Conservation (phyloP, 2,888 invertebrate genomes). For the Sialis fuliginosa region DNA sequence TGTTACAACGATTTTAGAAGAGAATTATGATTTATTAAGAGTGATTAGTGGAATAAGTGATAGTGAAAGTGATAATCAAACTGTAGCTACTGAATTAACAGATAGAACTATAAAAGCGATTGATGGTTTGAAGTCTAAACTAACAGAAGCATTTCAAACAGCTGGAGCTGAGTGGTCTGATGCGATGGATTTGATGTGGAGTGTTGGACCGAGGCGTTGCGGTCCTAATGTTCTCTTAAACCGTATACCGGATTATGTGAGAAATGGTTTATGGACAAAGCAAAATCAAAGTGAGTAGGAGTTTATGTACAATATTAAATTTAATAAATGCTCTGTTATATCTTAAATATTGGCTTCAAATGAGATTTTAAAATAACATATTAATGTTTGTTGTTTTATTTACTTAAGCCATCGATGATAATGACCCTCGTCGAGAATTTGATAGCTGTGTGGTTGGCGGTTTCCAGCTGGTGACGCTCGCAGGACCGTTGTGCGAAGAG, state of each 20-base stretch:
- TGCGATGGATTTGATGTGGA: conserved; percentile 60
- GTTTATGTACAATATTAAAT: too few species aligned
- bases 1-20: conserved; percentile 53
- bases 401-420: too few species aligned
- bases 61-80: neutral
- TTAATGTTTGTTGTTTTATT: neutral
- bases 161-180: conserved; percentile 26
- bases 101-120: conserved; percentile 29
- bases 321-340: too few species aligned
- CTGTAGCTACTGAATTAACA: conserved; percentile 16
- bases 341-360: too few species aligned
- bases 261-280: conserved; percentile 32
- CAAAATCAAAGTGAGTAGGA: too few species aligned
- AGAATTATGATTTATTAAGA: conserved; percentile 36
- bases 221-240: conserved; percentile 85
- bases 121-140: conserved; percentile 19
- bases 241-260: conserved; percentile 45
- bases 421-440: conserved; percentile 38
- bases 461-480: conserved; percentile 66
- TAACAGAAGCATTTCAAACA: conserved; percentile 19
- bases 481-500: conserved; percentile 93
- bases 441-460: conserved; percentile 74
- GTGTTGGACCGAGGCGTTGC: conserved; percentile 76
- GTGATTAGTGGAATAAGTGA: neutral
- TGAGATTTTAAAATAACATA: too few species aligned